Conservation (phyloP, 2,113 vertebrate genomes). For the Genyomyrus donnyi region DNA sequence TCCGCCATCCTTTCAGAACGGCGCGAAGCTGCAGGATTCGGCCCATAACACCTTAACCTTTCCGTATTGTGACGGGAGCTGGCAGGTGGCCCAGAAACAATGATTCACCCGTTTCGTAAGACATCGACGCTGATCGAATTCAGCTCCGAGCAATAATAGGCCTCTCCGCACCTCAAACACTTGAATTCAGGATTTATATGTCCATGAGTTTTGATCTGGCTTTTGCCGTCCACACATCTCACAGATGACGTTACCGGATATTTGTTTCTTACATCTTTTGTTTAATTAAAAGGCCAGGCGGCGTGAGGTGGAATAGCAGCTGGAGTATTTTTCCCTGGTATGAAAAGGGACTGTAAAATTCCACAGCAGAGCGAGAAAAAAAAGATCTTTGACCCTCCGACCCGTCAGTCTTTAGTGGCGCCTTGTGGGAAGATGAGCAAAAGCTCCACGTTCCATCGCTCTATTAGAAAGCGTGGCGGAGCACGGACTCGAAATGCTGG, state of each 20-base stretch:
- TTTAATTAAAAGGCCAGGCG: conserved; percentile 35
- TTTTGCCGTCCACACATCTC: conserved; percentile 3
- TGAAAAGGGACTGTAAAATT: conserved; percentile 57
- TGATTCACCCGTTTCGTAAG: background rate
- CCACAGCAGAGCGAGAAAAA: conserved; percentile 48
- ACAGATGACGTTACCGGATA: conserved; percentile 17
- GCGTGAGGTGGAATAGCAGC: conserved; percentile 32
- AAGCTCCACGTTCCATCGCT: conserved; percentile 41
- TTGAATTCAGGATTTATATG: background rate
- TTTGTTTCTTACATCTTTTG: conserved; percentile 37
- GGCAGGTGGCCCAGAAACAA: conserved; percentile 45
- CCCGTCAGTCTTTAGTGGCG: conserved; percentile 55
- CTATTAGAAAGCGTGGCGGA: conserved; percentile 27
- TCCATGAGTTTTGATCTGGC: conserved; percentile 15
- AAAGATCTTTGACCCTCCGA: conserved; percentile 56
- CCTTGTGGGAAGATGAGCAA: conserved; percentile 51
- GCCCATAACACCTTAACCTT: conserved; percentile 44
- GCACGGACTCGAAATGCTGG: conserved; percentile 49
- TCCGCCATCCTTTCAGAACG: background rate
- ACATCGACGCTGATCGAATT: background rate
- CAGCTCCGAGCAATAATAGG: background rate
- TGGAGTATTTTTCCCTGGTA: conserved; percentile 31
- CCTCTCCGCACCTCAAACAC: background rate
- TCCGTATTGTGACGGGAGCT: conserved; percentile 59
- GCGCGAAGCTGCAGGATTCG: background rate